Evolutionary conservation across 2,797 vertebrate species (phyloP).

Genomic region (Amblyopsis hoosieri): DNA sequence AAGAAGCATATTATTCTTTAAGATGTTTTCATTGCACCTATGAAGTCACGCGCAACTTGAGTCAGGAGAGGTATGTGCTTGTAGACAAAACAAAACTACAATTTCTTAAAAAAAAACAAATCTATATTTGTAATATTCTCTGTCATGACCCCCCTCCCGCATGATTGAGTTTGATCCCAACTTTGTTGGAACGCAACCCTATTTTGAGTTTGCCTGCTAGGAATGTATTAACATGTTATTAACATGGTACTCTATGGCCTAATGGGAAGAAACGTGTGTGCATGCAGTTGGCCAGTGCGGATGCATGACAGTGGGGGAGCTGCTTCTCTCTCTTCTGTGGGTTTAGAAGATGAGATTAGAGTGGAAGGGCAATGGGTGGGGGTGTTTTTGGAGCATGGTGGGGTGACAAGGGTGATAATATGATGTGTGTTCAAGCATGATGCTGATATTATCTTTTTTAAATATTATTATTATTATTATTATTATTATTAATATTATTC

Average conservation of each 20-base stretch:
- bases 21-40: not conserved
- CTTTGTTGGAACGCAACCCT: constrained; percentile 42
- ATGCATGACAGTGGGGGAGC: constrained; percentile 68
- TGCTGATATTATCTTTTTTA: constrained; percentile 3
- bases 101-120: not conserved
- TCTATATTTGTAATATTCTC: constrained; percentile 27
- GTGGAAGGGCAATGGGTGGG: constrained; percentile 29
- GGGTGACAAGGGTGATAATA: constrained; percentile 36
- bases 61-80: constrained; percentile 55
- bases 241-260: constrained; percentile 13
- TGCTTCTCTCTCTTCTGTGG: constrained; percentile 54
- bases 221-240: constrained; percentile 44
- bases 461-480: not conserved
- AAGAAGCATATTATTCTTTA: not conserved
- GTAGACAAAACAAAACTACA: not conserved
- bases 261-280: constrained; percentile 45
- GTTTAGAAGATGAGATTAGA: constrained; percentile 34
- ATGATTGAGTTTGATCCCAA: constrained; percentile 63
- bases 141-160: constrained; percentile 58
- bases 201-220: constrained; percentile 56
- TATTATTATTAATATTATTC: too few relatives aligned
- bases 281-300: constrained; percentile 60
- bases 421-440: constrained; percentile 52
- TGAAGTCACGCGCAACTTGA: constrained; percentile 16
- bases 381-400: not conserved